Evolutionary conservation across 2,888 invertebrate genomes (phyloP).

Genomic region (Athripsodes cinereus): DNA sequence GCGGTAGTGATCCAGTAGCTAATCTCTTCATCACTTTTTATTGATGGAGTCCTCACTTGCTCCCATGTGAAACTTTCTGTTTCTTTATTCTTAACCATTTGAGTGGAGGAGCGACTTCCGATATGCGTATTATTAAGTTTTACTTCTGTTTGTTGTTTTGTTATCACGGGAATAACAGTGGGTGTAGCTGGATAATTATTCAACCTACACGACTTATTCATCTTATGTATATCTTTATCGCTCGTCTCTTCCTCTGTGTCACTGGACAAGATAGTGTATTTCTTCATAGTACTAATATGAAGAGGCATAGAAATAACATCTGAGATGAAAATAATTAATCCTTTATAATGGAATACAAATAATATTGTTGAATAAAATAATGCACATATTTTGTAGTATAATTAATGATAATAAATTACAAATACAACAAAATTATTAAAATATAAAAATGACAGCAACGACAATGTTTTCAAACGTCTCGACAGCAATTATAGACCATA

Average conservation of each 20-base stretch:
- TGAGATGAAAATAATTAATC: too few species aligned
- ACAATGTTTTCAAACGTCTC: too few species aligned
- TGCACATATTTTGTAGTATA: too few species aligned
- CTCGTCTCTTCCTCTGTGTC: conserved; percentile 12
- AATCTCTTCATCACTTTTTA: conserved; percentile 38
- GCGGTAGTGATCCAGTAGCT: conserved; percentile 45
- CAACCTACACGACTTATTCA: background rate
- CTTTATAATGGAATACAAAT: too few species aligned
- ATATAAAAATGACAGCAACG: too few species aligned
- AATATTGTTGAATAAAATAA: too few species aligned
- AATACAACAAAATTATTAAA: too few species aligned
- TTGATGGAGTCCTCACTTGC: conserved; percentile 2
- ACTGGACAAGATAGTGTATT: conserved; percentile 13
- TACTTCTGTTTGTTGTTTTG: background rate
- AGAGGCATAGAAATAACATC: too few species aligned
- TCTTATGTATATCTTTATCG: background rate
- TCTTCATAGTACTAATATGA: conserved; percentile 17
- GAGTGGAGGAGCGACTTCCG: background rate
- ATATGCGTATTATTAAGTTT: conserved; percentile 3
- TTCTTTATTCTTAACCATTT: background rate
- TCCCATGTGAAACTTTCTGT: background rate
- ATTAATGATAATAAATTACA: too few species aligned
- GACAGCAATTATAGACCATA: too few species aligned
- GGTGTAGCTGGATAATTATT: background rate
- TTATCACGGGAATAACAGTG: background rate